Percentiles rank a stretch among this genome's conserved stretches.
These are phyloP conservation scores for Tryphoninae sp. DNA, from an alignment of 2,888 invertebrate genomes.

Conservation along the genomic window DNA sequence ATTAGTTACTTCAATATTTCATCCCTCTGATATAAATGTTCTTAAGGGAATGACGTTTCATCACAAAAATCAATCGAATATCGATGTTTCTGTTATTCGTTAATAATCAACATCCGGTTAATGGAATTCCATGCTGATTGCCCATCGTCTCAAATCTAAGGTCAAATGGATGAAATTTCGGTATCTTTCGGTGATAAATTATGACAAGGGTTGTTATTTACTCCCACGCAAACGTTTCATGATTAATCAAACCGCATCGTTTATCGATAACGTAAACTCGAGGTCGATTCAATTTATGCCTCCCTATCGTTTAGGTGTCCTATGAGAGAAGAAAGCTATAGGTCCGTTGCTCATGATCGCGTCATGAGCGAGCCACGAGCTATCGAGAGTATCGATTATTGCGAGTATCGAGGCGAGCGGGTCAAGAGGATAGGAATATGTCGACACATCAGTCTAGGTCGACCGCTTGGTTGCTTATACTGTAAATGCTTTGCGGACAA, in stretches of 20 bases:
- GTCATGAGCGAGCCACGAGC: constrained; percentile 32
- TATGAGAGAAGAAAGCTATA: neutral
- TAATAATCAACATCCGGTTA: too few relatives aligned
- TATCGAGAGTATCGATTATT: constrained; percentile 54
- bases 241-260: neutral
- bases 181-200: too few relatives aligned
- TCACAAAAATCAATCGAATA: too few relatives aligned
- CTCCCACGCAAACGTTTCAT: neutral
- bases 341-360: neutral
- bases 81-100: too few relatives aligned
- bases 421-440: constrained; percentile 58
- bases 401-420: constrained; percentile 55
- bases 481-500: constrained; percentile 19
- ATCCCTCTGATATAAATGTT: too few relatives aligned
- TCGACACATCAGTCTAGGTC: constrained; percentile 48
- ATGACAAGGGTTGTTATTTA: neutral
- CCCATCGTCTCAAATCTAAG: too few relatives aligned
- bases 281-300: constrained; percentile 10
- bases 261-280: neutral
- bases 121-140: too few relatives aligned
- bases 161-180: too few relatives aligned
- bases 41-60: too few relatives aligned
- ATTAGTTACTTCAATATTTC: too few relatives aligned
- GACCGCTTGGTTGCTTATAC: constrained; percentile 36
- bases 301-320: neutral